Base-by-base conservation (phyloP, 2,888 invertebrate species). In the Brachyopa scutellaris region DNA sequence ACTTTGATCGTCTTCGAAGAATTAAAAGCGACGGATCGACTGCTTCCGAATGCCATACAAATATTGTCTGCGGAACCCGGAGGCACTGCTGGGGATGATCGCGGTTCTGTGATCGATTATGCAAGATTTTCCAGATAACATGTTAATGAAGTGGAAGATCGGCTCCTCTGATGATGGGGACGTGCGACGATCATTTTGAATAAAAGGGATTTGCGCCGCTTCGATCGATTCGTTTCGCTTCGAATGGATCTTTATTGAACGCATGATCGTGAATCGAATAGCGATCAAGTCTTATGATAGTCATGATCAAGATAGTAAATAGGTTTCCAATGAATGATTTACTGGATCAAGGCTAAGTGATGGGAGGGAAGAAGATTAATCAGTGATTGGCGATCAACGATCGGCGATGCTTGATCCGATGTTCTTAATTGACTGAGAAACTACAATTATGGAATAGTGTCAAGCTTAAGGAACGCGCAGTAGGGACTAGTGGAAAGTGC, bases 121-220 rank as follows among this genome's bases (percentile, higher is more conserved):
- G 66, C 2, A 26, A 26, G 26, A 5, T 6, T 26, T 26, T 26
- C 33, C 47, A 33, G 66, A 66, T 72, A 82, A 82, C 77, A 77
- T 77, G 77, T 82, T 82, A 82, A 82, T 82, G 70, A 82, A 77
- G 80, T 53, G 62, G 15, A 33, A 42, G 55, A 62, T 62, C 40
- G 49, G 67, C 33, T 67, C 36, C 26, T 69, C 2, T 62, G 79
- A 62, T 55, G 64, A 66, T 57, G 42, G 70, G 38, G 13, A 59
- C 36, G 47, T 29, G 55, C 33, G 21, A 53, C 29, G 11, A 70
- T 59, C 49, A 11, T 9, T 26, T 17, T 9, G 33, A 72, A 36
- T 17, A n/a, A n/a, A n/a, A n/a, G 17, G 4, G 8, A 13, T n/a
- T 51, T 45, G 40, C 49, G 55, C 40, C 61, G n/a, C n/a, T 23